Conservation (phyloP, 1,140 invertebrate genomes). For the Gonioctena quinquepunctata region DNA sequence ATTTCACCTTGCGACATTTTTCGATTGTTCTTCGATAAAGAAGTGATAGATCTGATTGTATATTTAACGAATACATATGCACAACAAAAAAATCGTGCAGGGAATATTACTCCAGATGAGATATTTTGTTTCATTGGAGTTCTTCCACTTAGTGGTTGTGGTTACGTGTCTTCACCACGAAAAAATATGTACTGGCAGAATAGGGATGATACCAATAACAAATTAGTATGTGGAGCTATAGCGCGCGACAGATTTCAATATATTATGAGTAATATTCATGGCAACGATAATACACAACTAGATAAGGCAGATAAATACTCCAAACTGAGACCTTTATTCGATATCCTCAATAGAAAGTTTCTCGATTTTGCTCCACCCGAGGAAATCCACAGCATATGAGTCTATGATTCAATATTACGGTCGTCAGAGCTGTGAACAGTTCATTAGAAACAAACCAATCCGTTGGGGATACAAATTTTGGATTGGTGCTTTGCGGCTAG, state of each 20-base stretch:
- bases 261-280: background rate
- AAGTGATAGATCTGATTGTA: no score
- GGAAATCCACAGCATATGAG: conserved; percentile 46
- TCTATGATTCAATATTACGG: conserved; percentile 32
- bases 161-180: background rate
- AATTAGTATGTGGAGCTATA: conserved; percentile 14
- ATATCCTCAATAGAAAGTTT: background rate
- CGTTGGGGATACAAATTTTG: conserved; percentile 34
- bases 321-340: no score
- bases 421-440: conserved; percentile 26
- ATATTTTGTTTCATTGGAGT: conserved; percentile 30
- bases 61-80: no score
- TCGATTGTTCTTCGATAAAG: no score
- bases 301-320: no score
- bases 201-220: conserved; percentile 20
- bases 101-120: conserved; percentile 25
- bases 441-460: conserved; percentile 28
- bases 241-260: background rate
- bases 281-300: background rate
- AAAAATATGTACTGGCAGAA: conserved; percentile 34
- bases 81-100: no score
- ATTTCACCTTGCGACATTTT: no score
- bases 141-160: conserved; percentile 24
- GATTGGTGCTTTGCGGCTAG: conserved; percentile 28
- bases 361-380: background rate